Evolutionary conservation across 1,140 invertebrate genomes (phyloP), one percentile per base, ranked within the genome.

Genomic region (Drosophila sproati): DNA sequence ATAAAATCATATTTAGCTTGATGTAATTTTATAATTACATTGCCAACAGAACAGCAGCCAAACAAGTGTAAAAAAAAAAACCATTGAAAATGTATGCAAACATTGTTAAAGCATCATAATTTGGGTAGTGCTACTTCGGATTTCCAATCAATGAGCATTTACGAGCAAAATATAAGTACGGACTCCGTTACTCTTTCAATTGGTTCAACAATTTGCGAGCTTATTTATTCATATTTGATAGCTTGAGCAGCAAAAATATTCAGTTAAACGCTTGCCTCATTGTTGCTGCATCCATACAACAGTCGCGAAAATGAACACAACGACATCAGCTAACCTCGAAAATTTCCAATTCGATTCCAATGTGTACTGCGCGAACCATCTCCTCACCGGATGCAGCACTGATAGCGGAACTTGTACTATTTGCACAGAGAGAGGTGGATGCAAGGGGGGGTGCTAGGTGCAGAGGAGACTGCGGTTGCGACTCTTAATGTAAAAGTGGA

Each of bases 211-310:
- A 20, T 37, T 48, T 2, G 28, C 12, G 32, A 31, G 12, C 29
- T 71, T 64, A 75, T 71, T 71, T 71, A 56, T 75, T 70, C 67
- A 75, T 71, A 51, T 56, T 74, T 75, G 28, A 35, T 37, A 63
- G 66, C 41, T 62, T 39, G 51, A 59, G 51, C 68, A 48, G 32
- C 66, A 60, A 41, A 57, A 59, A 56, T 50, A 20, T 71, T 70
- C 69, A 55, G 69, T 55, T 64, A 71, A 71, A 39, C 51, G 51
- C 39, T 50, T 29, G 41, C 41, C 29, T 32, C 68, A 29, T 39
- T 59, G 41, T 48, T 63, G 50, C 50, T 50, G 41, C 60, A 56
- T 35, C 43, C 72, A 41, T 28, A 50, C 39, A 43, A 47, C 52
- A 55, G 32, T 62, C 12, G 60, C n/a, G 10, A 69, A 61, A 70